Evolutionary conservation across 1,140 invertebrate species (phyloP).

Genomic region (Monomorium pharaonis): DNA sequence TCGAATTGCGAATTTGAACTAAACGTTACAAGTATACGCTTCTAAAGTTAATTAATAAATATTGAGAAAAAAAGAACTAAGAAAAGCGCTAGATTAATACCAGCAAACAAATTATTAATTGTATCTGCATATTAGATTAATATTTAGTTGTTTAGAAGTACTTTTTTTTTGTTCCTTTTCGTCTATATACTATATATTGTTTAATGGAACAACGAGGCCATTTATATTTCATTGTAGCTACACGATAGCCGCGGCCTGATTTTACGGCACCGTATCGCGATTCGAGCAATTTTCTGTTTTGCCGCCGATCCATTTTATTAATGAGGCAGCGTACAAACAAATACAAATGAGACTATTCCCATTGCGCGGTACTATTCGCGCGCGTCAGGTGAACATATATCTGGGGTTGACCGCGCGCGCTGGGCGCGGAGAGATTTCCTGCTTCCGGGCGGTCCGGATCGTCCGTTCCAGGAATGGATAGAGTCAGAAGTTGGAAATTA

Average conservation of each 20-base stretch:
- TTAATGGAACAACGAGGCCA: neutral
- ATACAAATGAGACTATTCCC: conserved; percentile 54
- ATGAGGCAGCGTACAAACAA: conserved; percentile 29
- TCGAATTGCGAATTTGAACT: neutral
- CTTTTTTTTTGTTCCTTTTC: neutral
- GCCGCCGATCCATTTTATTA: conserved; percentile 33
- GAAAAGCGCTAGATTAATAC: neutral
- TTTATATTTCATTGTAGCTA: neutral
- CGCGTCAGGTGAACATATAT: conserved; percentile 11
- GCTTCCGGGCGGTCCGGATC: conserved; percentile 11
- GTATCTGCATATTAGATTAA: neutral
- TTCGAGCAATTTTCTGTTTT: conserved; percentile 27
- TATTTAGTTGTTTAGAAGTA: neutral
- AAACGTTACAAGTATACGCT: too few species aligned
- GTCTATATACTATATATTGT: neutral
- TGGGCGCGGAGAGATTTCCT: conserved; percentile 15
- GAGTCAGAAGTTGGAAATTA: conserved; percentile 58
- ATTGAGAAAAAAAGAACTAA: neutral
- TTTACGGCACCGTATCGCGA: neutral
- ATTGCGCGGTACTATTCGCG: conserved; percentile 20
- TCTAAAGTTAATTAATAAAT: neutral
- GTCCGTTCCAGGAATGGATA: conserved; percentile 47
- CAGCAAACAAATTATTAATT: neutral
- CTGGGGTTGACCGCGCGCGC: conserved; percentile 16
- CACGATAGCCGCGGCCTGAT: neutral